Conservation (phyloP, 2,797 vertebrate genomes). For the Spinus olivaceus region DNA sequence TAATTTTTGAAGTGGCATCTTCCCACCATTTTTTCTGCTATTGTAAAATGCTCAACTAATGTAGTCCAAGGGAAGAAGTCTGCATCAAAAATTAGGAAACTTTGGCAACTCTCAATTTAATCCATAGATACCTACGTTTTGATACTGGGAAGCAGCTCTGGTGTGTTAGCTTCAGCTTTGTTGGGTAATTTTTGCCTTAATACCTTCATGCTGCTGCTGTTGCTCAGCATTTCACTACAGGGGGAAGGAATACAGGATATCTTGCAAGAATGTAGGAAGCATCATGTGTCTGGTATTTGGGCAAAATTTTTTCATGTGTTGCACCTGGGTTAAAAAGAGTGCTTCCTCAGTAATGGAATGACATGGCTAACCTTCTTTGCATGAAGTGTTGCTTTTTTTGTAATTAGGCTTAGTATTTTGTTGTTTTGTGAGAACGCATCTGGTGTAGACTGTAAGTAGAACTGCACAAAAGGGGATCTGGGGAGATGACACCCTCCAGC, state of each 20-base stretch:
- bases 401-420: background rate
- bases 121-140: background rate
- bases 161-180: background rate
- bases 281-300: background rate
- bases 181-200: background rate
- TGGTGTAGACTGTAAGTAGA: background rate
- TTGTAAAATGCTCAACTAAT: background rate
- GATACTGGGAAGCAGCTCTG: background rate
- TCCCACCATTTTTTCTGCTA: background rate
- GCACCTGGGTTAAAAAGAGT: background rate
- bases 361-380: background rate
- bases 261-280: background rate
- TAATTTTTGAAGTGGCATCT: background rate
- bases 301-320: conserved; percentile 5
- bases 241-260: background rate
- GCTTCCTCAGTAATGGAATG: background rate
- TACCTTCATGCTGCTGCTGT: background rate
- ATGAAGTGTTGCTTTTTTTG: background rate
- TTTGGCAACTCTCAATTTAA: background rate
- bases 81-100: background rate
- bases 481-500: background rate
- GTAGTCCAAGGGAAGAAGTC: background rate
- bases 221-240: background rate
- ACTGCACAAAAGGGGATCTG: background rate
- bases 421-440: background rate